Conservation (phyloP, 2,797 vertebrate species). For the Podarcis siculus region DNA sequence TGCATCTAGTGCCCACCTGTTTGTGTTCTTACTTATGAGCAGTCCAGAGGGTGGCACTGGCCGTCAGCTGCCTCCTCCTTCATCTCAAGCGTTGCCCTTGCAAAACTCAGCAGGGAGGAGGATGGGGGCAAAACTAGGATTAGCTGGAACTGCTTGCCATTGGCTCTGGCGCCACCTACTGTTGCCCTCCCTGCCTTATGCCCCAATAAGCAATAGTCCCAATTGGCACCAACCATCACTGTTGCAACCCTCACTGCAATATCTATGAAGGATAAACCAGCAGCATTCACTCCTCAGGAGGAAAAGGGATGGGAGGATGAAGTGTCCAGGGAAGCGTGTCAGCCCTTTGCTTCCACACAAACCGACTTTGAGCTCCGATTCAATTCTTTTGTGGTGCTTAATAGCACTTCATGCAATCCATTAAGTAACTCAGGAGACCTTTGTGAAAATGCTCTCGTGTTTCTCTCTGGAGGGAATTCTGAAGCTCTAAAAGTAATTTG, state of each 20-base stretch:
- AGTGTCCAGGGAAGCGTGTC: fast-evolving
- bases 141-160: no score
- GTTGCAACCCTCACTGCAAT: neutral
- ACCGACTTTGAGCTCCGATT: slow-evolving; percentile 16
- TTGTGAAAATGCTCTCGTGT: neutral
- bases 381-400: slow-evolving; percentile 47
- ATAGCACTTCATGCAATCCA: slow-evolving; percentile 60
- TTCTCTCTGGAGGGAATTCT: neutral
- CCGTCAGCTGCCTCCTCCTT: no score
- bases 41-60: no score
- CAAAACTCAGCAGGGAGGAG: no score
- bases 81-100: no score
- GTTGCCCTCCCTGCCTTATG: no score
- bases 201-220: no score
- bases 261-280: neutral
- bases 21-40: no score
- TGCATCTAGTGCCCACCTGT: no score
- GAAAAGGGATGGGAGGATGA: neutral
- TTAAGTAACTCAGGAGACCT: slow-evolving; percentile 48
- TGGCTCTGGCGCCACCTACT: no score
- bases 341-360: slow-evolving; percentile 24
- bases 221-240: no score
- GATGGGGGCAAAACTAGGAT: no score
- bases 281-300: neutral
- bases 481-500: slow-evolving; percentile 22